Base-by-base conservation (phyloP, 1,140 invertebrate genomes). In the Ceratosolen solmsi region DNA sequence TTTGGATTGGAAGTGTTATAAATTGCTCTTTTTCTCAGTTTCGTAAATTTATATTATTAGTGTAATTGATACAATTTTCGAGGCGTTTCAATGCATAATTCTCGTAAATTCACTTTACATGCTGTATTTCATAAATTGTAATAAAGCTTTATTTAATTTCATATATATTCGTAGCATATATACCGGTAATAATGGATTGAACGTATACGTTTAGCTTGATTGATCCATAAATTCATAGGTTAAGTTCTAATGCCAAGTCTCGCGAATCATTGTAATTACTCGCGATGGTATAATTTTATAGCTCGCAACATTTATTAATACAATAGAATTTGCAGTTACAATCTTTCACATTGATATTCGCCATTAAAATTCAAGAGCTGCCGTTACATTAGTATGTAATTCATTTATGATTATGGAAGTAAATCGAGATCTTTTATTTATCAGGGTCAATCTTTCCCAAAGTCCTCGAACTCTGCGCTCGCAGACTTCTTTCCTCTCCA, bases 401-500 rank as follows among this genome's bases (percentile, higher is more conserved):
- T 7, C n/a, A n/a, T 36, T 33, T 27, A 30, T 56, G 30, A 2
- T 41, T 25, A 38, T n/a, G 46, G 11, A 27, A 17, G 17, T 30
- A 30, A 70, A 54, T 78, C 60, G 51, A 63, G 27, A 78, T 70
- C 76, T 78, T 54, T 71, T 20, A 20, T 8, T 33, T 25, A 79
- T 71, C 63, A 38, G 49, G 49, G 49, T 79, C 77, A 46, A 79
- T 56, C 33, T 54, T n/a, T n/a, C n/a, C n/a, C n/a, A 58, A 54
- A 70, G 58, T 72, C 17, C 33, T 58, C 77, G 20, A 65, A 27
- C 33, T 30, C 8, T 38, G 38, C 15, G 30, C 58, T 0, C 33
- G 46, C 27, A 25, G 30, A 13, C 5, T 46, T 5, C 58, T 58
- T 30, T 60, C 58, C 11, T 60, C 13, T 25, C 58, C 11, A 27